phyloP scores from a whole-genome alignment of 2,888 invertebrate species.

The Buathra laborator region DNA sequence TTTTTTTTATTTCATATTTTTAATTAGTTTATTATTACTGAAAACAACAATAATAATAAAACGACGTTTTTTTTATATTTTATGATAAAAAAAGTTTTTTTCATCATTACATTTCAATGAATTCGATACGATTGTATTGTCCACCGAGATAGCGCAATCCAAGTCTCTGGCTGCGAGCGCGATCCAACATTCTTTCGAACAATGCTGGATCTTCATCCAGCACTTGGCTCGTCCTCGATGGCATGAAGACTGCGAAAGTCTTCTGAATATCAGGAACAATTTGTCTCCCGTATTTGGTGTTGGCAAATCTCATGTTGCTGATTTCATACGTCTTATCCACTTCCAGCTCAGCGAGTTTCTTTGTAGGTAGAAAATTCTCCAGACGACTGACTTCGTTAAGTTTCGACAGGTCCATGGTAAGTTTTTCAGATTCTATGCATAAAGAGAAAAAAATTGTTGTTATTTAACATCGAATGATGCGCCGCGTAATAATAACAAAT shows the following conservation, averaged over 20 bases:
- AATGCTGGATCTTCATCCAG: background rate
- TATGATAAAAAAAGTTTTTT: too few relatives aligned
- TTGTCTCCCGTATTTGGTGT: background rate
- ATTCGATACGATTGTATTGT: too few relatives aligned
- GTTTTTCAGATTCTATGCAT: too few relatives aligned
- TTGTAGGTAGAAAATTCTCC: background rate
- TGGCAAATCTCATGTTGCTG: background rate
- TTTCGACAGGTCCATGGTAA: background rate
- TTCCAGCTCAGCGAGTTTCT: background rate
- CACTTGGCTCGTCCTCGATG: background rate
- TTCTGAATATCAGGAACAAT: background rate
- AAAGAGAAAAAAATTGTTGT: too few relatives aligned
- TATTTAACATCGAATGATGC: too few relatives aligned
- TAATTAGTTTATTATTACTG: too few relatives aligned
- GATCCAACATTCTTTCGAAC: conserved; percentile 10
- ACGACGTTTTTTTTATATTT: too few relatives aligned
- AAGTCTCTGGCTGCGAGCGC: background rate
- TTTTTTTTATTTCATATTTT: too few relatives aligned
- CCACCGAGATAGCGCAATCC: too few relatives aligned
- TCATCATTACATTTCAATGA: too few relatives aligned
- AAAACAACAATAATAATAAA: too few relatives aligned
- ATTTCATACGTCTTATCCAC: background rate
- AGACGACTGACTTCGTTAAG: background rate
- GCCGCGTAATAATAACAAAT: too few relatives aligned
- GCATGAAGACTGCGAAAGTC: background rate